Conservation (phyloP, 2,888 invertebrate genomes). For the Rutpela maculata region DNA sequence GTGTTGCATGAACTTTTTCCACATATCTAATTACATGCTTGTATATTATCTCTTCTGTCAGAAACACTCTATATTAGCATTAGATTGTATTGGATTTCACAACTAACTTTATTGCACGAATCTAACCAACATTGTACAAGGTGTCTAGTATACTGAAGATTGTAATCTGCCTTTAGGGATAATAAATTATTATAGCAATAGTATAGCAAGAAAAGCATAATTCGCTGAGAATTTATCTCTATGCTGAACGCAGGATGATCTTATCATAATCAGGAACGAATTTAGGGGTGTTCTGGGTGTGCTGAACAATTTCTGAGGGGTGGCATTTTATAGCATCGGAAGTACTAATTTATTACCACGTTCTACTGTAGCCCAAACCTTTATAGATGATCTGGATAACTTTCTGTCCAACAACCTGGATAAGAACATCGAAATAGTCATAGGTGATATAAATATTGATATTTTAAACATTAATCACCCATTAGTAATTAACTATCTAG, state of each 20-base stretch:
- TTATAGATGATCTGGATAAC: too few species aligned
- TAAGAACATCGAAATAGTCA: too few species aligned
- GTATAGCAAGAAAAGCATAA: neutral
- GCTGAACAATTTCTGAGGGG: too few species aligned
- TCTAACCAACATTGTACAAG: slow-evolving; percentile 42
- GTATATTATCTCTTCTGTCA: slow-evolving; percentile 28
- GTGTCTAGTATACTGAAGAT: slow-evolving; percentile 29
- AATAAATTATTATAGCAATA: neutral
- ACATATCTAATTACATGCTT: slow-evolving; percentile 37
- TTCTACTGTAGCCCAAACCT: too few species aligned
- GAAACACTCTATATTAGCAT: slow-evolving; percentile 44
- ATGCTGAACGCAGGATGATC: neutral
- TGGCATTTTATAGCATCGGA: too few species aligned
- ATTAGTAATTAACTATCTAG: too few species aligned
- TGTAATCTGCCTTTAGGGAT: slow-evolving; percentile 1
- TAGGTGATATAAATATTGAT: too few species aligned
- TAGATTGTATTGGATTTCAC: slow-evolving; percentile 41
- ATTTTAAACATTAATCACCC: too few species aligned
- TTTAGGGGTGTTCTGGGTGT: too few species aligned
- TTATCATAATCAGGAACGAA: too few species aligned
- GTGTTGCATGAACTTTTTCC: slow-evolving; percentile 37
- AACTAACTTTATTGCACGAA: slow-evolving; percentile 47
- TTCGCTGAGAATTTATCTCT: neutral
- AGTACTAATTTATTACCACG: too few species aligned
- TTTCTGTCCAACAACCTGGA: too few species aligned